These are phyloP conservation scores for Malacoctenus gilli DNA, from an alignment of 2,797 vertebrate species.

Conservation along the genomic window DNA sequence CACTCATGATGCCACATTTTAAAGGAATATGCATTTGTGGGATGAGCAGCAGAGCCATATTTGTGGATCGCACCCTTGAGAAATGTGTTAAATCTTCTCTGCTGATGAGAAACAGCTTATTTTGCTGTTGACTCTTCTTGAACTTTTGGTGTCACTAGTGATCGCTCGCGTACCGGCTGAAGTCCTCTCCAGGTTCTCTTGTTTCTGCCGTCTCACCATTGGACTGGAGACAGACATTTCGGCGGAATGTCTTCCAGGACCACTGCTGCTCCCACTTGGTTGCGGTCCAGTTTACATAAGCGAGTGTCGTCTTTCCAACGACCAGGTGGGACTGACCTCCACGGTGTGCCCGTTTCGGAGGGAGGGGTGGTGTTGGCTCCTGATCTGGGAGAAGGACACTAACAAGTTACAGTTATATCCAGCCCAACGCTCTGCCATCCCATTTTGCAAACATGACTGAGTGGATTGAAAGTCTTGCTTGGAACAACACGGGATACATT, in stretches of 20 bases:
- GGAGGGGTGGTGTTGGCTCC: background rate
- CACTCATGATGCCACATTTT: no score
- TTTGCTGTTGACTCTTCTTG: no score
- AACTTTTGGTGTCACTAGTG: no score
- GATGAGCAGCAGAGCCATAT: no score
- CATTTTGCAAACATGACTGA: background rate
- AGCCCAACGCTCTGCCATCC: background rate
- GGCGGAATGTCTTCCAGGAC: conserved; percentile 32
- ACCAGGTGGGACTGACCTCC: conserved; percentile 28
- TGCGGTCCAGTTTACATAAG: conserved; percentile 51
- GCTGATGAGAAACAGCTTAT: no score
- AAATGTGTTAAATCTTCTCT: no score
- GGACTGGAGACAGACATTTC: conserved; percentile 34
- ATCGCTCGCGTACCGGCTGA: no score
- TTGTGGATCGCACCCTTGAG: no score
- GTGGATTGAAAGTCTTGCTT: background rate
- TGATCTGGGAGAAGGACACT: background rate
- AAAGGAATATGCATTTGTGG: no score
- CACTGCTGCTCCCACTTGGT: conserved; percentile 30
- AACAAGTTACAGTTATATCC: conserved; percentile 16
- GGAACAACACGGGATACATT: background rate
- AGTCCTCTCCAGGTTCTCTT: no score
- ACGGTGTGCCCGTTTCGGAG: conserved; percentile 30
- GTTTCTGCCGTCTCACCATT: conserved; percentile 16
- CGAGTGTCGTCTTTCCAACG: conserved; percentile 64